Conservation (phyloP, 2,888 invertebrate species). For the Ommatoiulus sabulosus region DNA sequence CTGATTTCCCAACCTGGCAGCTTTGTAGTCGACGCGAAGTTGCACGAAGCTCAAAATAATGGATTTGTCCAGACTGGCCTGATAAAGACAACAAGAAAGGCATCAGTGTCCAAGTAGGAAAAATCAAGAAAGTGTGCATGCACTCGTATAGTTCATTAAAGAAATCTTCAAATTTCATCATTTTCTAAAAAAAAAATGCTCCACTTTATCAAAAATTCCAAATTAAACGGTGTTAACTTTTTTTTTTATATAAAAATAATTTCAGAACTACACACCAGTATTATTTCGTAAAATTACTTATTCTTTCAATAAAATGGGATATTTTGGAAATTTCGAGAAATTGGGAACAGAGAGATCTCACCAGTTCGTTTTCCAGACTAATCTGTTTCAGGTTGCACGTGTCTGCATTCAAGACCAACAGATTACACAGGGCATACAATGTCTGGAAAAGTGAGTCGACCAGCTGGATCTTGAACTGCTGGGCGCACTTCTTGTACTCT, state of each 20-base stretch:
- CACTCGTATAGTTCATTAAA: too few relatives aligned
- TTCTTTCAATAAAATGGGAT: neutral
- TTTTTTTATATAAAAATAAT: too few relatives aligned
- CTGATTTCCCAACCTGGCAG: slow-evolving; percentile 67
- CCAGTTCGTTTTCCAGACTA: slow-evolving; percentile 92
- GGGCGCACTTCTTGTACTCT: slow-evolving; percentile 93
- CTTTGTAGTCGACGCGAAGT: slow-evolving; percentile 92
- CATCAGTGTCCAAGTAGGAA: slow-evolving; percentile 30
- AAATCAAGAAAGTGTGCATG: neutral
- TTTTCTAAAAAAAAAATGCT: too few relatives aligned
- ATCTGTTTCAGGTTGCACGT: slow-evolving; percentile 87
- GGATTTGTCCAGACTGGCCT: slow-evolving; percentile 91
- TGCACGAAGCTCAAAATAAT: slow-evolving; percentile 94
- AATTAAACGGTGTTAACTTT: too few relatives aligned
- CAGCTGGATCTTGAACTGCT: slow-evolving; percentile 79
- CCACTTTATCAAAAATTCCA: too few relatives aligned
- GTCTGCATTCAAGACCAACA: slow-evolving; percentile 93
- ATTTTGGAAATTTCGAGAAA: neutral
- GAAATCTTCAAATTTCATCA: too few relatives aligned
- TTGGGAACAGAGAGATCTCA: slow-evolving; percentile 70
- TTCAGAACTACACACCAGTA: too few relatives aligned
- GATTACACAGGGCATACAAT: slow-evolving; percentile 93
- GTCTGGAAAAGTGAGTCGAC: slow-evolving; percentile 94
- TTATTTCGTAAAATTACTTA: neutral
- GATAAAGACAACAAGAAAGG: slow-evolving; percentile 65